phyloP scores from a whole-genome alignment of 2,888 invertebrate species.

The Belgica antarctica region DNA sequence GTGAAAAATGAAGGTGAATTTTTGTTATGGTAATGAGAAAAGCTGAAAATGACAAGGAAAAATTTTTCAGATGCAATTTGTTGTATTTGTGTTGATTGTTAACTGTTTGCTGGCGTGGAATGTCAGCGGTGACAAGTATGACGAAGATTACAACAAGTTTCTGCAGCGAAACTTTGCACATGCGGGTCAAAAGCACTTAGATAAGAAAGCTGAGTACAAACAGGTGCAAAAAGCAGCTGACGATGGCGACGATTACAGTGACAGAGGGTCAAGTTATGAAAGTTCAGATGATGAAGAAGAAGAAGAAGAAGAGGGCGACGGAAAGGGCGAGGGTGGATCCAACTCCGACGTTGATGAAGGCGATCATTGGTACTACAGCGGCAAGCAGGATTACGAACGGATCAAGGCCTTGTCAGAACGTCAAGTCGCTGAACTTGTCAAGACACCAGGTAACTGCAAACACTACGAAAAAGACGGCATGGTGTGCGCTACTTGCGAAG shows the following conservation, averaged over 20 bases:
- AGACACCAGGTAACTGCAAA: constrained; percentile 65
- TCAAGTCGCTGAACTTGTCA: constrained; percentile 62
- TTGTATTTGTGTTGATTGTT: not conserved
- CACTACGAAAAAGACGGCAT: constrained; percentile 60
- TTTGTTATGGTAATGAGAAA: not conserved
- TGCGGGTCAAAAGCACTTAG: constrained; percentile 4
- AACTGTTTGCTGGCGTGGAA: not conserved
- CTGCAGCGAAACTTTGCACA: constrained; percentile 22
- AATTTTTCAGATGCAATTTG: constrained; percentile 30
- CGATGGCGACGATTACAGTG: constrained; percentile 22
- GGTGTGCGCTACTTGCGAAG: constrained; percentile 71
- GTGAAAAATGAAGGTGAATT: constrained; percentile 32
- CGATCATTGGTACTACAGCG: constrained; percentile 59
- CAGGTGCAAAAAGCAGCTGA: not conserved
- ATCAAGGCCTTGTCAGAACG: constrained; percentile 63
- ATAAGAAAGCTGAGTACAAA: constrained; percentile 12
- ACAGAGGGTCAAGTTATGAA: too few relatives aligned
- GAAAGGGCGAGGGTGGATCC: constrained; percentile 11
- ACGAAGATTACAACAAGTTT: constrained; percentile 39
- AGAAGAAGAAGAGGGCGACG: constrained; percentile 11
- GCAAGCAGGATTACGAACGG: constrained; percentile 59
- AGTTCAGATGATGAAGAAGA: not conserved
- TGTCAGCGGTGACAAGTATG: constrained; percentile 23
- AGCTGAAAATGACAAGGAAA: not conserved
- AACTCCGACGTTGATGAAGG: constrained; percentile 47